Base-by-base conservation (phyloP, 2,888 invertebrate genomes). In the Xanthorhoe spadicearia region DNA sequence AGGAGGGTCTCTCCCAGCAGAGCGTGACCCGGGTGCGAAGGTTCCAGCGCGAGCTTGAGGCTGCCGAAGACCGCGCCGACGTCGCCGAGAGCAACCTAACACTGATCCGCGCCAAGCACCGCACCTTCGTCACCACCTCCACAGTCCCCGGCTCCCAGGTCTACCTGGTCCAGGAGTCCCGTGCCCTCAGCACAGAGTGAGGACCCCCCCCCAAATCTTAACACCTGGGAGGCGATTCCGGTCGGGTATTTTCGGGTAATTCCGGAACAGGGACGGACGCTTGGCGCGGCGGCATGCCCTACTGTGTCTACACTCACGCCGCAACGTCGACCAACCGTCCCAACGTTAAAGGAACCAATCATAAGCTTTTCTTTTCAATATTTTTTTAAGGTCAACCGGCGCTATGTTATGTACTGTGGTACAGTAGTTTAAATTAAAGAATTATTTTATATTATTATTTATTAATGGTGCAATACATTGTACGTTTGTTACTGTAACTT, bases 1-100 rank as follows among this genome's bases (percentile, higher is more conserved):
- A 97, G 97, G 98, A 98, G 95, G 97, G 98, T 81, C 94, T 97
- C 91, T 98, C 98, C 79, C 96, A 96, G 91, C 98, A 98, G 93
- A 97, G 96, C 92, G 96, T 99, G 81, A 98, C 98, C 88, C 96
- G 99, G 88, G 98, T 98, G 79, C 98, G 99, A 90, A 96, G 98
- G 94, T 99, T 99, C 98, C 99, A 99, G 93, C 96, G 99, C 83
- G 99, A 99, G 94, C 94, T 99, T 88, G 99, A 99, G 90, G 98
- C 99, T 61, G 99, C 99, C 77, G 99, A 99, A 91, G 98, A 98
- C 92, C 97, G 99, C 80, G 98, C 98, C 81, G 98, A 99, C 83
- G 95, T 95, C 80, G 98, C 98, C 80, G 98, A 99, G 94, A 97
- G 97, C 95, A 98, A 97, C 93, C 95, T 99, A 89, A 96, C 97